Evolutionary conservation across 2,888 invertebrate species (phyloP).

Genomic region (Eupithecia dodoneata): DNA sequence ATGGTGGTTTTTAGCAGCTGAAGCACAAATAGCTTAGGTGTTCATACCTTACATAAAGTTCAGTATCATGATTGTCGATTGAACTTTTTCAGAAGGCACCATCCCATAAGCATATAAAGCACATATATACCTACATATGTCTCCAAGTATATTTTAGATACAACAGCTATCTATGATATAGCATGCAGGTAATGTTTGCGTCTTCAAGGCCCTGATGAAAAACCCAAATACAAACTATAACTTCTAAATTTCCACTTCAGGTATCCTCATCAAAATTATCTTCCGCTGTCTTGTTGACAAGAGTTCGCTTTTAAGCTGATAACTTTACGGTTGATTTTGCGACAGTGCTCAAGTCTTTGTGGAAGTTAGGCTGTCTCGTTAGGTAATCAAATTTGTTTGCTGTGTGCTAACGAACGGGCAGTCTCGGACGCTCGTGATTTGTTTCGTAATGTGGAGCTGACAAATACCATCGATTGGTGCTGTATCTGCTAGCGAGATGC

Average conservation of each 20-base stretch:
- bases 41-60: background rate
- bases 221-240: background rate
- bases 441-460: slow-evolving; percentile 57
- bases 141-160: background rate
- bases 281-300: slow-evolving; percentile 12
- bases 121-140: background rate
- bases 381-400: slow-evolving; percentile 81
- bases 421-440: slow-evolving; percentile 62
- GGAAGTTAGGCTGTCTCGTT: slow-evolving; percentile 58
- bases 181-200: background rate
- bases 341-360: slow-evolving; percentile 28
- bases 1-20: background rate
- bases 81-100: background rate
- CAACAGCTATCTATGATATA: background rate
- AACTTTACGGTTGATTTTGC: slow-evolving; percentile 28
- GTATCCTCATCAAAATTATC: slow-evolving; percentile 30
- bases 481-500: slow-evolving; percentile 16
- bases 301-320: slow-evolving; percentile 19
- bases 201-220: background rate
- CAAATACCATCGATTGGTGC: slow-evolving; percentile 35
- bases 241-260: slow-evolving; percentile 31
- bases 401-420: slow-evolving; percentile 72
- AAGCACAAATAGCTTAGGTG: background rate
- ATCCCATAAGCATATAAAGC: background rate
- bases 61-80: background rate